Conservation (phyloP, 2,113 vertebrate species). For the Sardina pilchardus region DNA sequence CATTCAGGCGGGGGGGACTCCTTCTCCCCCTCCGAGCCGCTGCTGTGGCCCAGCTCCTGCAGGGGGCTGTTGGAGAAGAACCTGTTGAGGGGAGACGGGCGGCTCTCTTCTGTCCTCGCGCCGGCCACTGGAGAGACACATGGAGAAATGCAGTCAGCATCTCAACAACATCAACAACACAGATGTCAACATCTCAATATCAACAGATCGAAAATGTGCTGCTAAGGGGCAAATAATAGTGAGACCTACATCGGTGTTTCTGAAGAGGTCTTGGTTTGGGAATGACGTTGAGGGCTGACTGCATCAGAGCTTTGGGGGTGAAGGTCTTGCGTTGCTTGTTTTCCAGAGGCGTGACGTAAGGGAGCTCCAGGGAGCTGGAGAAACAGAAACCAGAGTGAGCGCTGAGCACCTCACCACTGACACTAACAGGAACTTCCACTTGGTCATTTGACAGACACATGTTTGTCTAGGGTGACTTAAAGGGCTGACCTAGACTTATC, state of each 20-base stretch:
- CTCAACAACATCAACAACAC: conserved; percentile 39
- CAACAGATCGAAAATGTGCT: not conserved
- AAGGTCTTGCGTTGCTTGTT: conserved; percentile 89
- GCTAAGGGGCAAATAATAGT: not conserved
- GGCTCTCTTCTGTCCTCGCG: conserved; percentile 79
- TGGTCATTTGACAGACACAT: not conserved
- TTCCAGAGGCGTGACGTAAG: conserved; percentile 84
- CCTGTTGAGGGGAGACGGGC: conserved; percentile 80
- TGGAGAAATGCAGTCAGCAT: conserved; percentile 26
- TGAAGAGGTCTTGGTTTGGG: conserved; percentile 80
- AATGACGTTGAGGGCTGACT: conserved; percentile 75
- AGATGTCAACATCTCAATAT: not conserved
- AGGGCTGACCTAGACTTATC: conserved; percentile 84
- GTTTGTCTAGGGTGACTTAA: not conserved
- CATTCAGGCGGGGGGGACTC: conserved; percentile 93
- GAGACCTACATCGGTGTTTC: conserved; percentile 66
- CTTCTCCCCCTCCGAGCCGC: conserved; percentile 96
- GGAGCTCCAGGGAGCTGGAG: conserved; percentile 86
- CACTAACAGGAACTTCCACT: not conserved
- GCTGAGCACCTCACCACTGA: not conserved
- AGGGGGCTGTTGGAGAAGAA: conserved; percentile 76
- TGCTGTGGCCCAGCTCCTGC: conserved; percentile 88
- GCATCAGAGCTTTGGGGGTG: conserved; percentile 78
- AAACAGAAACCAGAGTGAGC: conserved; percentile 24
- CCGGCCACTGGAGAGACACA: conserved; percentile 32